These are phyloP conservation scores for Scylla paramamosain DNA, from an alignment of 1,140 invertebrate species.

Conservation along the genomic window DNA sequence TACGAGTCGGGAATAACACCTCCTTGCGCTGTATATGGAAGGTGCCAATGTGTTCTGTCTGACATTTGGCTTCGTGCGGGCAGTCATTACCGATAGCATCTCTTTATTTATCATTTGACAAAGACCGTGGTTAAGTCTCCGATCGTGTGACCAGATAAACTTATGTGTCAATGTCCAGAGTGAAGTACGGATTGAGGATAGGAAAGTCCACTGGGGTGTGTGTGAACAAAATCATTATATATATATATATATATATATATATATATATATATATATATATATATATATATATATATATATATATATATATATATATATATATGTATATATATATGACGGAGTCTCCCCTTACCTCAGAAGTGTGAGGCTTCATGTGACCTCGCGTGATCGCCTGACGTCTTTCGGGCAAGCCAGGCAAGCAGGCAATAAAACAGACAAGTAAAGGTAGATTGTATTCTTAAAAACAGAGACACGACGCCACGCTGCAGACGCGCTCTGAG, in stretches of 20 bases:
- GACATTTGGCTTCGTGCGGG: constrained; percentile 29
- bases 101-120: constrained; percentile 53
- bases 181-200: constrained; percentile 44
- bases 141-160: constrained; percentile 57
- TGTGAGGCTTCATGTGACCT: not conserved
- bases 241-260: too few relatives aligned
- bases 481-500: not conserved
- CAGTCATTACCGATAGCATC: constrained; percentile 43
- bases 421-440: not conserved
- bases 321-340: not conserved
- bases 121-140: constrained; percentile 6
- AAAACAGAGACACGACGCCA: not conserved
- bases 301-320: not conserved
- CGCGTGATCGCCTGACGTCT: not conserved
- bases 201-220: not conserved
- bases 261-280: too few relatives aligned
- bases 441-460: not conserved
- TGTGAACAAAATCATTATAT: not conserved
- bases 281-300: not conserved
- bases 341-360: not conserved
- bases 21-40: constrained; percentile 21
- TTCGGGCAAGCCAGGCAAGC: not conserved
- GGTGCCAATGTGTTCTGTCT: constrained; percentile 34
- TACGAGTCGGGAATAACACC: not conserved
- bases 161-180: constrained; percentile 33